Base-by-base conservation (phyloP, 2,113 vertebrate genomes). In the Myotis davidii region DNA sequence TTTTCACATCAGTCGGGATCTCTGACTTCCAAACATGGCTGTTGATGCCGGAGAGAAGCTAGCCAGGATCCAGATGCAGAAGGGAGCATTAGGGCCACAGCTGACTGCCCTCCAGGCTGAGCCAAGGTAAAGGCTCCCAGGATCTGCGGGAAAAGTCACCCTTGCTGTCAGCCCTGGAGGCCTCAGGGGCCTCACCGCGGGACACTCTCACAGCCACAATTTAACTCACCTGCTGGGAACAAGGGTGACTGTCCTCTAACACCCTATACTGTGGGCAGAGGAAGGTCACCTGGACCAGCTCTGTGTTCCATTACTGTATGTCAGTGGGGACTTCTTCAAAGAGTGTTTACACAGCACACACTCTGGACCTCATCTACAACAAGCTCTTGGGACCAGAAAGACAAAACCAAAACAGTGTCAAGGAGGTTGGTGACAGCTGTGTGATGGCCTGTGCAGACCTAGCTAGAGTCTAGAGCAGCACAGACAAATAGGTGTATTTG, bases 211-310 rank as follows among this genome's bases (percentile, higher is more conserved):
- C 6, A 20, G 39, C 7, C 7, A 32, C 56, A 14, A 6, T 23
- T 23, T 21, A 29, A 11, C 34, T 48, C 20, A 2, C 48, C 3
- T 23, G 27, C 0, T 20, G 3, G 65, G 42, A 6, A 23, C 10
- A 5, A 21, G 34, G 6, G 5, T 6, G 17, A 1, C 42, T 17
- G 16, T 50, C 56, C 42, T 27, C n/a, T 54, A 17, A 52, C 52
- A 34, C 5, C 2, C 13, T 0, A 12, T 14, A 45, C 16, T 16
- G 7, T 5, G 4, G 64, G 79, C 86, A 6, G 4, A 52, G 9
- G 45, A 82, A 27, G 74, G 27, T 20, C 39, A 17, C 1, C 5
- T 0, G 0, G 11, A 13, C 27, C 13, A 21, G 10, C 48, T 88
- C 85, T 32, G 10, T n/a, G 2, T 29, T n/a, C 73, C 11, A 0